Conservation (phyloP, 2,113 vertebrate genomes). For the Martes martes region DNA sequence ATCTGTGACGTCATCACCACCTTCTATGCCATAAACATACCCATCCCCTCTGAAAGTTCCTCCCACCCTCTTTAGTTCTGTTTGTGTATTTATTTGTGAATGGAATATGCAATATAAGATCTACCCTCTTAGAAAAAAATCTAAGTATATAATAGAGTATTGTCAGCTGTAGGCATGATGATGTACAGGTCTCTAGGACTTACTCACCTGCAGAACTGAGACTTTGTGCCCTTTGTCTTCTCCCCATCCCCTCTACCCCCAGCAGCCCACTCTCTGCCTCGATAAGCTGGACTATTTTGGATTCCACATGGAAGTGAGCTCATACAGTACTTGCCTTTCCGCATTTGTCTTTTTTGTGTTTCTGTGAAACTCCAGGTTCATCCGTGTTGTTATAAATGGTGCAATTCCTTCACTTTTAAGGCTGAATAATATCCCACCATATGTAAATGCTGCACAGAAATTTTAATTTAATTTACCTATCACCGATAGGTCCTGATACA, state of each 20-base stretch:
- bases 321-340: background rate
- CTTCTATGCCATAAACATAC: background rate
- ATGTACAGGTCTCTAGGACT: too few species aligned
- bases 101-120: background rate
- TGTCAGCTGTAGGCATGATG: background rate
- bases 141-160: background rate
- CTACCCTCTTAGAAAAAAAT: background rate
- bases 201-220: background rate
- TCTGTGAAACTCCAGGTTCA: background rate
- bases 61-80: background rate
- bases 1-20: background rate
- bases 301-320: background rate
- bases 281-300: background rate
- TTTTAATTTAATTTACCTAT: background rate
- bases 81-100: background rate
- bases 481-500: background rate
- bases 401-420: background rate
- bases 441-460: background rate
- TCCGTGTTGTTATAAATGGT: background rate
- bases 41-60: background rate
- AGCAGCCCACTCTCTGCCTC: background rate
- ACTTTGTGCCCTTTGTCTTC: background rate
- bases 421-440: background rate
- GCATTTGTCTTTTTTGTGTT: background rate
- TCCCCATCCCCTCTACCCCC: rapidly evolving